Percentiles rank a stretch among this genome's conserved stretches.
Conservation (phyloP, 1,140 invertebrate species). For the Bombus breviceps region DNA sequence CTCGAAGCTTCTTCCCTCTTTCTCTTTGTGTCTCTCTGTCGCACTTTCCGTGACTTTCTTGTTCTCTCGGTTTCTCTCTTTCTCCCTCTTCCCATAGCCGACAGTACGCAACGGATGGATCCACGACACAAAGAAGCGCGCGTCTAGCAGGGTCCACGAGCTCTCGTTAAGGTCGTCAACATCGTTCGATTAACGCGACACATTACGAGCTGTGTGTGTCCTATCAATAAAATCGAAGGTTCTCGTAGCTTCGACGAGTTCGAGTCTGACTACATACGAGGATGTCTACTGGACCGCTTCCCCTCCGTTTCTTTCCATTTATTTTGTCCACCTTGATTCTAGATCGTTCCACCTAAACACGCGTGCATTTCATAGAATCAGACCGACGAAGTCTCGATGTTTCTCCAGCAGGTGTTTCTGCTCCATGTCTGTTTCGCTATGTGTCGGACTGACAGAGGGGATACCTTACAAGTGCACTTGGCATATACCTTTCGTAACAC, state of each 20-base stretch:
- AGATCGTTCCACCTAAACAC: neutral
- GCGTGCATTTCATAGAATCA: neutral
- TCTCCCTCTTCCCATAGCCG: neutral
- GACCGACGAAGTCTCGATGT: neutral
- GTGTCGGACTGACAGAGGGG: conserved; percentile 22
- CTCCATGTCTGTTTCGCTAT: conserved; percentile 32
- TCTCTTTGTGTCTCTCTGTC: neutral
- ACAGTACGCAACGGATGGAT: conserved; percentile 13
- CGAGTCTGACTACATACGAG: neutral
- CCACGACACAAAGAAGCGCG: conserved; percentile 13
- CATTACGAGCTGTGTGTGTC: neutral
- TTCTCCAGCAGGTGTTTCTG: conserved; percentile 18
- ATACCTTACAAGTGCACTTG: conserved; percentile 55
- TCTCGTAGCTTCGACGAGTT: conserved; percentile 2
- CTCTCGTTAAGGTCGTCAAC: conserved; percentile 39
- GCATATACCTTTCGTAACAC: conserved; percentile 59
- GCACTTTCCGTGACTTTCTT: neutral
- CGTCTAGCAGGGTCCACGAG: neutral
- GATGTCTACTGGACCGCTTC: neutral
- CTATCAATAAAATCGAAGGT: conserved; percentile 46
- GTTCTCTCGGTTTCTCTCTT: too few species aligned
- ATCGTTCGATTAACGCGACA: conserved; percentile 14
- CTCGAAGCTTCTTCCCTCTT: neutral
- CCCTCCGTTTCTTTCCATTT: neutral
- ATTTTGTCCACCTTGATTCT: too few species aligned